phyloP scores from a whole-genome alignment of 1,140 invertebrate genomes.

The Drosophila rufa region DNA sequence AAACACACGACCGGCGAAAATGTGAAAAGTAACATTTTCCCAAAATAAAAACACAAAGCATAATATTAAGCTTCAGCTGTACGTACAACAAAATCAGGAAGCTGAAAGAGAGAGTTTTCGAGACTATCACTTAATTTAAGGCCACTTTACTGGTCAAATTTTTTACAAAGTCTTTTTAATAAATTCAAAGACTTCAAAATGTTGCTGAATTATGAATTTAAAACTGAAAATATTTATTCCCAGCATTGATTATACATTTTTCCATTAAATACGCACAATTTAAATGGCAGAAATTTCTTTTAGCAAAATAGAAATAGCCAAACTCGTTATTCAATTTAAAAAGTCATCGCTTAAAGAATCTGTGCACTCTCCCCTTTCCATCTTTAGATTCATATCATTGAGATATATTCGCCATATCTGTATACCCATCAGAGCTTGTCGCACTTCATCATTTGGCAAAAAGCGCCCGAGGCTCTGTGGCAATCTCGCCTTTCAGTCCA shows the following conservation, averaged over 20 bases:
- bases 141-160: neutral
- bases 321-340: neutral
- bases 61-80: neutral
- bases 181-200: no score
- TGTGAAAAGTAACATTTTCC: neutral
- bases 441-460: constrained; percentile 31
- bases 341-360: neutral
- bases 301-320: no score
- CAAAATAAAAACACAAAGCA: constrained; percentile 1
- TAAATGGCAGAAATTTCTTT: no score
- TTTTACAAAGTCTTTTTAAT: neutral
- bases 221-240: no score
- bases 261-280: no score
- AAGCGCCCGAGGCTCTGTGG: constrained; percentile 6
- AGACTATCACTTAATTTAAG: neutral
- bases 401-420: constrained; percentile 11
- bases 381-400: constrained; percentile 15
- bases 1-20: constrained; percentile 20
- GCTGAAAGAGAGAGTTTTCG: neutral
- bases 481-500: constrained; percentile 17
- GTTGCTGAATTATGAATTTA: no score
- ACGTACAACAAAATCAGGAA: neutral
- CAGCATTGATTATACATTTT: no score
- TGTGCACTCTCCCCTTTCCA: neutral
- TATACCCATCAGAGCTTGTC: neutral